Base-by-base conservation (phyloP, 2,113 vertebrate species). In the Scartelaos histophorus region DNA sequence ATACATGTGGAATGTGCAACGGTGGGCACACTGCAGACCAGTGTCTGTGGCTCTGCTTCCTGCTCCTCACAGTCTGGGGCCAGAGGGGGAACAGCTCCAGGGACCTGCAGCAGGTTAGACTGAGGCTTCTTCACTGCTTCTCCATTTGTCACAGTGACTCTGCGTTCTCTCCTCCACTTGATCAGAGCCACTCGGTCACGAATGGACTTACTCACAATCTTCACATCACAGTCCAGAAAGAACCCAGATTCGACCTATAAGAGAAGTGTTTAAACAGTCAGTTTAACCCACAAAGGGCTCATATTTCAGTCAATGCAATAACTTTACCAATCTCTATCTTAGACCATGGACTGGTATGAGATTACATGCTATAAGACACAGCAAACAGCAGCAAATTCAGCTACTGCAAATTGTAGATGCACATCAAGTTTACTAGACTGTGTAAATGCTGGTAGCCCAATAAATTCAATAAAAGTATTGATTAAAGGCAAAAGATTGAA, bases 201-300 rank as follows among this genome's bases (percentile, higher is more conserved):
- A 80, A 99, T 99, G 11, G 97, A 98, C 92, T 98, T 99, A 0
- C 95, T 95, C 47, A 99, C 95, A 5, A 97, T 93, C 92, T 99
- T 99, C 74, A 97, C 91, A 12, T 99, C 98, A 0, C 89, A 96
- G 72, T 99, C 98, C 7, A 99, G 94, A 89, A 99, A 98, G 86
- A 99, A 98, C 5, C 98, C 97, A 12, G 97, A 98, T 13, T 98
- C 97, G 15, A 98, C 95, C 98, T 99, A 25, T n/a, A 74, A 56
- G 65, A 78, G 47, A 80, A 5, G 57, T 3, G 58, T 29, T 24
- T 43, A 38, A 43, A 77, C 11, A 24, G n/a, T 67, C 4, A 69
- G 61, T 22, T 80, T 34, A 61, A 5, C 29, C 9, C 34, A 64
- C 34, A n/a, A 13, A 65, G 66, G 72, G 13, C 45, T 79, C 71